Evolutionary conservation across 2,888 invertebrate species (phyloP).

Genomic region (Meganola albula): DNA sequence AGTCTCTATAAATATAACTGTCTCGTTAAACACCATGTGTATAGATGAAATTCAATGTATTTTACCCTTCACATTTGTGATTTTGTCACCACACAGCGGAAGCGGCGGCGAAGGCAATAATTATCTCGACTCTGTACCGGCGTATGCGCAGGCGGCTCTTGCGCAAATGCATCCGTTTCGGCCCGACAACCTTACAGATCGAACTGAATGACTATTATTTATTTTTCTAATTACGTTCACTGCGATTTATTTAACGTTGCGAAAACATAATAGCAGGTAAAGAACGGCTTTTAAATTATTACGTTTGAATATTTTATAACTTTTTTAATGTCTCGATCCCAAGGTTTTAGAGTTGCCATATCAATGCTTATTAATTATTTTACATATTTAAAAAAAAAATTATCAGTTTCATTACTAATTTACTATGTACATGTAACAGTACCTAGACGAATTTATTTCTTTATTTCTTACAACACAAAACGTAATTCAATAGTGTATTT

Average conservation of each 20-base stretch:
- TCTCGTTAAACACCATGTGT: neutral
- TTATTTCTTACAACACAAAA: slow-evolving; percentile 4
- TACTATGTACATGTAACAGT: too few species aligned
- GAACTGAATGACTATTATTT: neutral
- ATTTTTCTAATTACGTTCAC: too few species aligned
- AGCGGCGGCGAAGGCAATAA: slow-evolving; percentile 25
- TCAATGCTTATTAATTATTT: too few species aligned
- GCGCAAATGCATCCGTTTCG: slow-evolving; percentile 37
- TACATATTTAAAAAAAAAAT: too few species aligned
- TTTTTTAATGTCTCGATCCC: too few species aligned
- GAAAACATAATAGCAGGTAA: too few species aligned
- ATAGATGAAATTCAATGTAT: neutral
- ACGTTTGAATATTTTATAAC: too few species aligned
- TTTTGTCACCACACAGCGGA: slow-evolving; percentile 27
- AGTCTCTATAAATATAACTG: neutral
- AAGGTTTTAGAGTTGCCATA: too few species aligned
- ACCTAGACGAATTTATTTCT: too few species aligned
- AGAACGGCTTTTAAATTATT: too few species aligned
- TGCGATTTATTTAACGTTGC: too few species aligned
- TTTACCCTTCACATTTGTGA: slow-evolving; percentile 17
- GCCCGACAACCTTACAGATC: slow-evolving; percentile 7
- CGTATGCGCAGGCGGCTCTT: slow-evolving; percentile 23
- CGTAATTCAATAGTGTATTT: slow-evolving; percentile 14
- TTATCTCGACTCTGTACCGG: slow-evolving; percentile 31
- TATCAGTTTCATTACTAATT: too few species aligned